Conservation (phyloP, 2,888 invertebrate genomes). For the Ametastegia equiseti region DNA sequence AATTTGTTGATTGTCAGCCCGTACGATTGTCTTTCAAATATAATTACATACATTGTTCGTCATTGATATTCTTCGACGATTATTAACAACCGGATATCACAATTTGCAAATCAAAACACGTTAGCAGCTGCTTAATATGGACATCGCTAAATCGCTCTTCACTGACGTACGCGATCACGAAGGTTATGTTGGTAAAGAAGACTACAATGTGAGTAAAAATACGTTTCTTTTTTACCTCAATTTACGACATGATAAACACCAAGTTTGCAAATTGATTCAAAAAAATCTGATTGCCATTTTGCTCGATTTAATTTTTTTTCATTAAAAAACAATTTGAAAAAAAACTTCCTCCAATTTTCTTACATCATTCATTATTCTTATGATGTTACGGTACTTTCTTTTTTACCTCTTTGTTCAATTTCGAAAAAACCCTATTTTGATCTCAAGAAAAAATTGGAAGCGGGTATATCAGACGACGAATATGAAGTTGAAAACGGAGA, state of each 20-base stretch:
- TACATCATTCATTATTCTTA: no score
- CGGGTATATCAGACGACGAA: slow-evolving; percentile 87
- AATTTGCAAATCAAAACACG: not conserved
- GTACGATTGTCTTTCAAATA: slow-evolving; percentile 2
- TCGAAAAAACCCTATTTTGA: slow-evolving; percentile 80
- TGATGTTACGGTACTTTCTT: no score
- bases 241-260: no score
- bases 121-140: slow-evolving; percentile 80
- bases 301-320: no score
- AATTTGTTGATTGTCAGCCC: slow-evolving; percentile 3
- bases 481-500: slow-evolving; percentile 84
- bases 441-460: slow-evolving; percentile 85
- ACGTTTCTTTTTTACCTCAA: not conserved
- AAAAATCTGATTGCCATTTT: no score
- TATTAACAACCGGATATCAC: not conserved
- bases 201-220: slow-evolving; percentile 84
- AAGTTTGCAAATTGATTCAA: no score
- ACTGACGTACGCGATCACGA: slow-evolving; percentile 88
- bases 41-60: not conserved
- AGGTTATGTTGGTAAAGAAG: slow-evolving; percentile 93
- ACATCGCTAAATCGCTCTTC: slow-evolving; percentile 94
- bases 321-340: no score
- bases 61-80: not conserved
- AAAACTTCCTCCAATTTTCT: not conserved
- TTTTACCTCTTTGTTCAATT: slow-evolving; percentile 22